Evolutionary conservation across 2,113 vertebrate genomes (phyloP).

Genomic region (Campylomormyrus tamandua): DNA sequence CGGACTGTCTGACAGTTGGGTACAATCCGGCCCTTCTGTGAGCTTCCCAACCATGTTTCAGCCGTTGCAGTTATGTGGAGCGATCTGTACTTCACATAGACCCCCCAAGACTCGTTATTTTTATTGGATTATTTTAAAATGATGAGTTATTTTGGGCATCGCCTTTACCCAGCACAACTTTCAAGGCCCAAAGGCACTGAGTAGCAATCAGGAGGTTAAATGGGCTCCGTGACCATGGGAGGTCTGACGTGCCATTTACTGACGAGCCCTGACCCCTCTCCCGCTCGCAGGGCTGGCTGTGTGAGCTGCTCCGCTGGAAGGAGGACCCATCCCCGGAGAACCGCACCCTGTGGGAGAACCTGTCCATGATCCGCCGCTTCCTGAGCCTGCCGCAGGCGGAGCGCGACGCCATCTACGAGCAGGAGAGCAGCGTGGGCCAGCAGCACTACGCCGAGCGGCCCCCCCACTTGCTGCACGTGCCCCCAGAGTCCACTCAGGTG

Average conservation of each 20-base stretch:
- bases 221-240: not conserved
- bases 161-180: not conserved
- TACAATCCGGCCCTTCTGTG: not conserved
- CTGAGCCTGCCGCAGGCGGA: slow-evolving; percentile 84
- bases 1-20: not conserved
- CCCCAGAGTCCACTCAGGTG: slow-evolving; percentile 82
- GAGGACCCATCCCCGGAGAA: slow-evolving; percentile 90
- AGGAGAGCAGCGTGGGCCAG: slow-evolving; percentile 76
- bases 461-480: slow-evolving; percentile 73
- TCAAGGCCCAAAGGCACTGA: not conserved
- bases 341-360: slow-evolving; percentile 89
- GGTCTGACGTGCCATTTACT: not conserved
- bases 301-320: slow-evolving; percentile 91
- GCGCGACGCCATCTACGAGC: slow-evolving; percentile 86
- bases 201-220: not conserved
- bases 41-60: not conserved
- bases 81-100: not conserved
- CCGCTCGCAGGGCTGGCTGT: slow-evolving; percentile 77
- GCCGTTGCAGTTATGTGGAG: not conserved
- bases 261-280: not conserved
- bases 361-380: slow-evolving; percentile 90
- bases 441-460: slow-evolving; percentile 79
- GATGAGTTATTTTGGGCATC: not conserved
- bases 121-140: slow-evolving; percentile 6
- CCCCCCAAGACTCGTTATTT: not conserved